Conservation (phyloP, 2,797 vertebrate genomes). For the Eulemur rubriventer region DNA sequence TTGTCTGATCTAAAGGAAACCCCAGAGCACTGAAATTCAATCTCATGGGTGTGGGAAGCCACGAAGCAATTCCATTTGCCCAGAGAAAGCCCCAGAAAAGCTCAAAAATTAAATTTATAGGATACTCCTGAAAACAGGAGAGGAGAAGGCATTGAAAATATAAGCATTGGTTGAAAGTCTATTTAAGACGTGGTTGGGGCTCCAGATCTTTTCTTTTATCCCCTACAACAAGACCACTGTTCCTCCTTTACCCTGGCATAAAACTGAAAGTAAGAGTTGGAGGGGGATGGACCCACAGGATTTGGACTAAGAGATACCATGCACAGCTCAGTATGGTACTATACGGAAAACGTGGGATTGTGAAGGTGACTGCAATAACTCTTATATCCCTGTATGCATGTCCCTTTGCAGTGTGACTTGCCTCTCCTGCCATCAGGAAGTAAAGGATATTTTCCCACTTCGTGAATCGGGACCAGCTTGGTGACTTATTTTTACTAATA, state of each 20-base stretch:
- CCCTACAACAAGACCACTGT: neutral
- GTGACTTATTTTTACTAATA: neutral
- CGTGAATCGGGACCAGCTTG: neutral
- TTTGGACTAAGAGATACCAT: neutral
- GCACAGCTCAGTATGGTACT: neutral
- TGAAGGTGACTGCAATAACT: neutral
- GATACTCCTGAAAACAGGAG: neutral
- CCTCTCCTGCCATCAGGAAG: neutral
- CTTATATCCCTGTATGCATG: no score
- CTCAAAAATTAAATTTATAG: neutral
- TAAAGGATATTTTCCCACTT: neutral
- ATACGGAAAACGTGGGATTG: neutral
- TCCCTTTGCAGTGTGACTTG: neutral
- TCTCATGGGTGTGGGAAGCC: neutral
- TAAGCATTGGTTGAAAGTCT: neutral
- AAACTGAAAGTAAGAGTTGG: no score
- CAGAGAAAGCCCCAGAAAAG: neutral
- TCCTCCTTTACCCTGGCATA: neutral
- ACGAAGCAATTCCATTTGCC: accelerated
- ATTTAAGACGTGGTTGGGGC: neutral
- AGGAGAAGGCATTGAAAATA: neutral
- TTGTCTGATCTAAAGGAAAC: neutral
- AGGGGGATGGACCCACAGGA: neutral
- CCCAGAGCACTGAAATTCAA: neutral
- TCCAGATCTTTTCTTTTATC: neutral